Evolutionary conservation across 2,113 vertebrate species (phyloP), one percentile per base, ranked within the genome.

Genomic region (Urocynchramus pylzowi): DNA sequence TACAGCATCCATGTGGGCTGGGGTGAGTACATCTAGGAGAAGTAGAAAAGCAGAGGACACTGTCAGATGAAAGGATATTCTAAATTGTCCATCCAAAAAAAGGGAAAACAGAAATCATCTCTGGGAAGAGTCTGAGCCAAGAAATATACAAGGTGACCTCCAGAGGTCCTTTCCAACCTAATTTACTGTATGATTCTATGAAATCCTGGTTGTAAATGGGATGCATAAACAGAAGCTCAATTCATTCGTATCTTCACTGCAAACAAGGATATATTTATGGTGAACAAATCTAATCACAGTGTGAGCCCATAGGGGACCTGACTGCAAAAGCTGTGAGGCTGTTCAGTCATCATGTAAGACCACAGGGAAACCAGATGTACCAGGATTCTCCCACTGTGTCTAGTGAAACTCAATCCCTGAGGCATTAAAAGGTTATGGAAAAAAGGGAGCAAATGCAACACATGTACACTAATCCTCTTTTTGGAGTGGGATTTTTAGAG

Each of bases 361-460:
- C 94, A 96, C 96, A 90, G 96, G 95, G 90, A 96, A 96, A 97
- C 96, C 96, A 97, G 96, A 97, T 97, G 96, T 97, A 96, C 94
- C 92, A 84, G 83, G 92, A 94, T 97, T 95, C 95, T 93, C 96
- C 96, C 95, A 95, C 95, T 96, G 96, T 2, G 96, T 89, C 80
- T 93, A 90, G 60, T 81, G 88, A 96, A 94, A 94, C 57, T 89
- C 93, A 94, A 35, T 97, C 96, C 94, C 95, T 82, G 57, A 90
- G 95, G 95, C 90, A 96, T 97, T 96, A 89, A 94, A 95, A 95
- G 77, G 92, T 81, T 96, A 93, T 75, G 93, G 76, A 84, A 94
- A 97, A 95, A 95, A 89, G 61, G 93, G 87, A 96, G 89, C 45
- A 91, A 96, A 96, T 93, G 82, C 41, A 94, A 89, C 83, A 82